Evolutionary conservation across 23 tunicate genomes (phyloP).

Genomic region (Clavelina lepadiformis): DNA sequence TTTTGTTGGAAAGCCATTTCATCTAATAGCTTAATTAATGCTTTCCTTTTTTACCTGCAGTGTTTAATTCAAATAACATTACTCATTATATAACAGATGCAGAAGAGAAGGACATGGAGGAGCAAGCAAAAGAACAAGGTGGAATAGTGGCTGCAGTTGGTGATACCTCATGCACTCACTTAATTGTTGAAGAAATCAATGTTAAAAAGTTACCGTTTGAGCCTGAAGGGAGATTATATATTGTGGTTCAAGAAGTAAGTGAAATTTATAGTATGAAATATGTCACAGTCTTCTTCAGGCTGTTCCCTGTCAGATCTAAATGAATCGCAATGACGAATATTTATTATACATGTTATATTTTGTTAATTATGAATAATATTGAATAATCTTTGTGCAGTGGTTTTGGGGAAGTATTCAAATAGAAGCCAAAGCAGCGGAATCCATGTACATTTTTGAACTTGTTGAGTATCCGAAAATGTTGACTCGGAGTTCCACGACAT

Average conservation of each 20-base stretch:
- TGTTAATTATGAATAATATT: not conserved
- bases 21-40: not conserved
- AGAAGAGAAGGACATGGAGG: conserved; percentile 71
- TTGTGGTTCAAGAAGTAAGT: conserved; percentile 67
- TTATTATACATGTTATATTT: not conserved
- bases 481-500: conserved; percentile 66
- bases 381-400: conserved; percentile 48
- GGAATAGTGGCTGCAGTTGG: conserved; percentile 39
- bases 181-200: conserved; percentile 62
- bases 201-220: conserved; percentile 52
- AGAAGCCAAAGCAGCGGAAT: conserved; percentile 88
- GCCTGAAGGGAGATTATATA: conserved; percentile 45
- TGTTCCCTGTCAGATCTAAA: no score
- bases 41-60: not conserved
- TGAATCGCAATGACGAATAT: no score
- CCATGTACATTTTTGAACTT: conserved; percentile 58
- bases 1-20: not conserved
- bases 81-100: conserved; percentile 15
- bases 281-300: not conserved
- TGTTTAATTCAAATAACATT: not conserved
- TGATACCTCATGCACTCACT: conserved; percentile 61
- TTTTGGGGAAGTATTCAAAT: conserved; percentile 98
- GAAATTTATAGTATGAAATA: not conserved
- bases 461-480: conserved; percentile 43
- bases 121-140: conserved; percentile 80